These are phyloP conservation scores for Drosophila dives DNA, from an alignment of 2,888 invertebrate species.

Conservation along the genomic window DNA sequence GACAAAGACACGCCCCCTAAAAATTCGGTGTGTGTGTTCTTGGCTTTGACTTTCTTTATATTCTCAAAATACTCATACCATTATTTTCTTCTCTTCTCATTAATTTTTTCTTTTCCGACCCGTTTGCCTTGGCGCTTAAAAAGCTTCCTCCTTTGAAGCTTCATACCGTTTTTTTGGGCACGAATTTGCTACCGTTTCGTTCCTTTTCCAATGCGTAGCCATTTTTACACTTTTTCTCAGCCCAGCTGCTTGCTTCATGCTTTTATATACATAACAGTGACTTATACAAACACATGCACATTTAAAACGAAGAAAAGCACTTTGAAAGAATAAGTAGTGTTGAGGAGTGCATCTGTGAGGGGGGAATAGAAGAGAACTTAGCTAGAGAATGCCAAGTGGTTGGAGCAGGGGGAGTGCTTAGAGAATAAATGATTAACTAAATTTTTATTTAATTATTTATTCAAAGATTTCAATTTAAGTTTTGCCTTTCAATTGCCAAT, in stretches of 20 bases:
- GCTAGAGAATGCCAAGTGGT: neutral
- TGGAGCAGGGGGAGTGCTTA: neutral
- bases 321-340: constrained; percentile 26
- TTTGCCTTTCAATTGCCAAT: neutral
- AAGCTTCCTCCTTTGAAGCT: constrained; percentile 34
- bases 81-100: constrained; percentile 42
- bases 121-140: constrained; percentile 43
- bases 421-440: neutral
- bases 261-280: neutral
- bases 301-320: constrained; percentile 31
- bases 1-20: constrained; percentile 59
- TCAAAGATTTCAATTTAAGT: neutral
- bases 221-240: constrained; percentile 55
- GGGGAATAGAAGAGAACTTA: neutral
- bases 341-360: neutral
- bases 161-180: constrained; percentile 25
- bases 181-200: constrained; percentile 44
- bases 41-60: constrained; percentile 45
- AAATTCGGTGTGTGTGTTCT: constrained; percentile 19
- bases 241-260: constrained; percentile 1
- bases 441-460: neutral
- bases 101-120: constrained; percentile 35
- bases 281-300: constrained; percentile 3
- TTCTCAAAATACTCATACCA: constrained; percentile 31
- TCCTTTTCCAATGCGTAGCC: constrained; percentile 45